Base-by-base conservation (phyloP, 2,888 invertebrate genomes). In the Keiferia lycopersicella region DNA sequence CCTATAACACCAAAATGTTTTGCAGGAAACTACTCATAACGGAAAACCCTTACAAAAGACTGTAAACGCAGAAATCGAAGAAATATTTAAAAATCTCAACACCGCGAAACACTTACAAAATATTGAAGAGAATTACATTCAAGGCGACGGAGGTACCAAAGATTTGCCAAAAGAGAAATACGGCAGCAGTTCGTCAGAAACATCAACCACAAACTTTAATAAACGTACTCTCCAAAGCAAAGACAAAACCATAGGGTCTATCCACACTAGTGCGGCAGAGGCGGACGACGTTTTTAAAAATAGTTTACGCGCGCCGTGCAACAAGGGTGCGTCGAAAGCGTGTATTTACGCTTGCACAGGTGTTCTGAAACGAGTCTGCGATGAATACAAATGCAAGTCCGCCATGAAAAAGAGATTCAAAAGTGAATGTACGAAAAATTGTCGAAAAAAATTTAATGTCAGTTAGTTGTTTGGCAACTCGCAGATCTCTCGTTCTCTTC, bases 401-500 rank as follows among this genome's bases (percentile, higher is more conserved):
- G 70, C 67, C 8, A 68, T 81, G 67, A 83, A 76, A 57, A 75
- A 61, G 0, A 57, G 60, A 0, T 75, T 80, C 1, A 83, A 74
- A 63, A 79, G 68, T 22, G 67, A 75, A 41, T 86, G 86, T 60
- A 79, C 76, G 45, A 65, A 20, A 0, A 68, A 68, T 30, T 86
- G 86, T 62, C 73, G 75, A 61, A 38, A 57, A 0, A 66, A 68
- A 61, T 79, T 76, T 60, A 10, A 20, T 41, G 30, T 30, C 34
- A 34, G 34, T 10, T 34, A 10, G 8, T 34, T 34, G 8, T 26
- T 26, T 6, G 6, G 26, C 26, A n/a, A n/a, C n/a, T n/a, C n/a
- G n/a, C n/a, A n/a, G n/a, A n/a, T n/a, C n/a, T n/a, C n/a, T n/a
- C n/a, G n/a, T n/a, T n/a, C n/a, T n/a, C n/a, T n/a, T n/a, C n/a